These are phyloP conservation scores for Antidorcas marsupialis DNA, from an alignment of 2,113 vertebrate genomes.

Conservation along the genomic window DNA sequence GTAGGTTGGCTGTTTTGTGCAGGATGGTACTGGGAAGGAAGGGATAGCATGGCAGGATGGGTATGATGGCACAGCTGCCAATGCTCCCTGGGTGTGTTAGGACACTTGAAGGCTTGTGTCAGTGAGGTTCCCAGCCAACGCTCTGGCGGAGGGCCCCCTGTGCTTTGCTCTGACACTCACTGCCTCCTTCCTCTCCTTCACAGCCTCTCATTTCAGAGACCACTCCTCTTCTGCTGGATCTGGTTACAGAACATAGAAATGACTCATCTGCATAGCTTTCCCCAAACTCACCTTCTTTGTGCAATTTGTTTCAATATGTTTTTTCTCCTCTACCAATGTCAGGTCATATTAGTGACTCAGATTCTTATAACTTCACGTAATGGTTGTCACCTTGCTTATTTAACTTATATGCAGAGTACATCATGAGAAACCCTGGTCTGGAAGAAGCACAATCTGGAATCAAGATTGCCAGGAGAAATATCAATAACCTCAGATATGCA, in stretches of 20 bases:
- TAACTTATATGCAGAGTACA: too few species aligned
- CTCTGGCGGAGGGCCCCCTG: not conserved
- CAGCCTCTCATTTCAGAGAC: not conserved
- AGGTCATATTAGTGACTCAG: not conserved
- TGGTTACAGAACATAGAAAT: not conserved
- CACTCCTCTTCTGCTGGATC: not conserved
- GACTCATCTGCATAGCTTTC: not conserved
- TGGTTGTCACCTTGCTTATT: too few species aligned
- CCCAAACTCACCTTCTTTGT: not conserved
- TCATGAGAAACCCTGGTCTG: too few species aligned
- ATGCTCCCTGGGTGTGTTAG: not conserved
- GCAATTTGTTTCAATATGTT: not conserved
- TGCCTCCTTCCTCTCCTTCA: not conserved
- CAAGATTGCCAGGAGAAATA: too few species aligned
- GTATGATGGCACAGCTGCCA: rapidly evolving
- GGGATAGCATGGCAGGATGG: not conserved
- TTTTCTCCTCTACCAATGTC: not conserved
- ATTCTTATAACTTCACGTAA: not conserved
- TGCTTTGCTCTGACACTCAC: not conserved
- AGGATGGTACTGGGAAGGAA: not conserved
- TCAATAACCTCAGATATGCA: too few species aligned
- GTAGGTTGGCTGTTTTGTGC: not conserved
- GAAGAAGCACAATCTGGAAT: too few species aligned
- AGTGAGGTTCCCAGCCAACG: not conserved
- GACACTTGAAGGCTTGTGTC: too few species aligned